Conservation (phyloP, 2,797 vertebrate genomes). For the Oryzias dopingdopingensis region DNA sequence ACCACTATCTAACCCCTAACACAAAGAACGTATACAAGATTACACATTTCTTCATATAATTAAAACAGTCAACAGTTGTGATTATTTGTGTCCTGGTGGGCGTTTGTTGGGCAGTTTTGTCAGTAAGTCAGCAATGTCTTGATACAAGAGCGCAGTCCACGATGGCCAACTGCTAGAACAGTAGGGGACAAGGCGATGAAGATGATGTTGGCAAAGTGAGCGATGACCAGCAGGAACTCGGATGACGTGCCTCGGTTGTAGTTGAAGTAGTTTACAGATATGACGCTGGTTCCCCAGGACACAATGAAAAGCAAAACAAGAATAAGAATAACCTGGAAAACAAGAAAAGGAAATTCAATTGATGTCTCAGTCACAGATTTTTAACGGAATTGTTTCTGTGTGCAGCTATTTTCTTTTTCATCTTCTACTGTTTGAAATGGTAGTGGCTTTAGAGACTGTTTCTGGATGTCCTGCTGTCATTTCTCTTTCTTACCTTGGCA, state of each 20-base stretch:
- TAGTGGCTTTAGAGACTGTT: no score
- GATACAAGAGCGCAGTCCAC: constrained; percentile 70
- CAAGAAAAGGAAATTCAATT: not conserved
- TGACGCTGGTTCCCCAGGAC: constrained; percentile 80
- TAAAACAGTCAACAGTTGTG: no score
- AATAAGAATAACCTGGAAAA: constrained; percentile 77
- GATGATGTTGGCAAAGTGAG: constrained; percentile 77
- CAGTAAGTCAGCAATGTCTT: constrained; percentile 57
- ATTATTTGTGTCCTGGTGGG: not conserved
- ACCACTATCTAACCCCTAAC: no score
- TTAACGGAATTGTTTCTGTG: no score
- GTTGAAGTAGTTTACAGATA: constrained; percentile 83
- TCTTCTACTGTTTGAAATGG: no score
- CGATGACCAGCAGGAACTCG: constrained; percentile 69
- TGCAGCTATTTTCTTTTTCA: no score
- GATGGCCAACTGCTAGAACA: constrained; percentile 76
- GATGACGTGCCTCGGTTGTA: constrained; percentile 68
- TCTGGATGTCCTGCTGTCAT: no score
- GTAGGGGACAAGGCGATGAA: constrained; percentile 79
- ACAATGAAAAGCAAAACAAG: constrained; percentile 79
- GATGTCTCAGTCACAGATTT: not conserved
- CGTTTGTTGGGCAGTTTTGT: not conserved
- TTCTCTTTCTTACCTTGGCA: constrained; percentile 70
- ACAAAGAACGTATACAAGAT: no score
- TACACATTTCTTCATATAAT: no score